phyloP scores from a whole-genome alignment of 2,797 vertebrate species.

The Erethizon dorsatum region DNA sequence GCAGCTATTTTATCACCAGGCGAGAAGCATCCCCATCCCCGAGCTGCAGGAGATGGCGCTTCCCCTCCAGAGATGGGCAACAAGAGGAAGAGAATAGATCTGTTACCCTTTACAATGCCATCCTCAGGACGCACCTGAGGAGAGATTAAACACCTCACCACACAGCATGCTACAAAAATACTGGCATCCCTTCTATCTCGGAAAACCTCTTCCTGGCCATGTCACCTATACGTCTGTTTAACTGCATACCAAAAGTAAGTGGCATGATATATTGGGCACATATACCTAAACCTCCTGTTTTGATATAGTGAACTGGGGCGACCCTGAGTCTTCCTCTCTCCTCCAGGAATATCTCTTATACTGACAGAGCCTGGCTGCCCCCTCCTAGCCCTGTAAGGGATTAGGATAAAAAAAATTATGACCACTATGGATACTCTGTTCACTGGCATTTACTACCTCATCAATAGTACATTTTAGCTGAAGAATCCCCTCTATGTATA shows the following conservation, averaged over 20 bases:
- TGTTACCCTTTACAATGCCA: neutral
- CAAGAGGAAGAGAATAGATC: neutral
- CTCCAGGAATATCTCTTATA: neutral
- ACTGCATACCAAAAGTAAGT: neutral
- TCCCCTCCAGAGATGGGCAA: neutral
- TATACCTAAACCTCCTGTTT: neutral
- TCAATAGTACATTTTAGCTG: neutral
- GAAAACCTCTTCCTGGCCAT: neutral
- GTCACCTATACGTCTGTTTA: neutral
- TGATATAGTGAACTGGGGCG: neutral
- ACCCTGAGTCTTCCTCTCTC: neutral
- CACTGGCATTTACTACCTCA: neutral
- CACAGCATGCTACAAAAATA: neutral
- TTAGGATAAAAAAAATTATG: neutral
- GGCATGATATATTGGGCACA: neutral
- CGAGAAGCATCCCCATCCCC: neutral
- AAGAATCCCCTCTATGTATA: neutral
- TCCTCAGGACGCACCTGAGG: neutral
- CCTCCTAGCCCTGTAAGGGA: neutral
- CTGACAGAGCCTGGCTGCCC: neutral
- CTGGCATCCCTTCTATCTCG: neutral
- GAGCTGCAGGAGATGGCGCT: neutral
- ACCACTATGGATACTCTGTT: neutral
- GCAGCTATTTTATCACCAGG: too few species aligned
- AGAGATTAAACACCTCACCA: neutral